These are phyloP conservation scores for Diaperis boleti DNA, from an alignment of 2,888 invertebrate genomes.

Conservation along the genomic window DNA sequence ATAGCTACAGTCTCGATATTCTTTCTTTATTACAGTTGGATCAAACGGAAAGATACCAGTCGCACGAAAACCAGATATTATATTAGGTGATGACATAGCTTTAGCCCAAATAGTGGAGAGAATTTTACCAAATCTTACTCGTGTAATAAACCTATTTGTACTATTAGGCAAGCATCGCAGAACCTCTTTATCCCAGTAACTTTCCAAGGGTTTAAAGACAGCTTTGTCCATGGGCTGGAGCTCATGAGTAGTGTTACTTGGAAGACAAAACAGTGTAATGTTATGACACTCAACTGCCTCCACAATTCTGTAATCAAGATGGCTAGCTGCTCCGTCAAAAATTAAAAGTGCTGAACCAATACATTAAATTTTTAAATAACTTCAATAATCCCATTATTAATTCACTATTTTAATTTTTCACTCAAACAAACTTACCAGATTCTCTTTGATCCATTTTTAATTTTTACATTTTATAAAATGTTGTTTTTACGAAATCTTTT, in stretches of 20 bases:
- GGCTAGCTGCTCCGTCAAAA: conserved; percentile 56
- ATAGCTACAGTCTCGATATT: too few species aligned
- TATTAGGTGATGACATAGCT: conserved; percentile 47
- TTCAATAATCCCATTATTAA: too few species aligned
- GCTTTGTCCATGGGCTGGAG: conserved; percentile 59
- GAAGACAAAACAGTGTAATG: conserved; percentile 57
- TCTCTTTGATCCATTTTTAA: too few species aligned
- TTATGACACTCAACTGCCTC: background rate
- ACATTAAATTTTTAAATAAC: too few species aligned
- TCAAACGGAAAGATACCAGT: conserved; percentile 54
- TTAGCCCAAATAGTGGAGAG: conserved; percentile 51
- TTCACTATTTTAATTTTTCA: too few species aligned
- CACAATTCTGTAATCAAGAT: conserved; percentile 54
- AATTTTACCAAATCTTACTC: conserved; percentile 50
- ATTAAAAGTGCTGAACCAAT: too few species aligned
- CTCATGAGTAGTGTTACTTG: conserved; percentile 60
- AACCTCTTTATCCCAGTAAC: conserved; percentile 59
- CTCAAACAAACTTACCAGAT: too few species aligned
- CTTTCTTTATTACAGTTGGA: too few species aligned
- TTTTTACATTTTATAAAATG: too few species aligned
- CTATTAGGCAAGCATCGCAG: too few species aligned
- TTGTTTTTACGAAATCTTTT: too few species aligned
- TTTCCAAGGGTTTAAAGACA: conserved; percentile 56
- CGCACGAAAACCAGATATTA: conserved; percentile 52
- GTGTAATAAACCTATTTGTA: too few species aligned